A percentile compares a stretch with the other conserved stretches of the same genome.
Evolutionary conservation across 2,888 invertebrate genomes (phyloP).

Genomic region (Amblyjoppa proteus): DNA sequence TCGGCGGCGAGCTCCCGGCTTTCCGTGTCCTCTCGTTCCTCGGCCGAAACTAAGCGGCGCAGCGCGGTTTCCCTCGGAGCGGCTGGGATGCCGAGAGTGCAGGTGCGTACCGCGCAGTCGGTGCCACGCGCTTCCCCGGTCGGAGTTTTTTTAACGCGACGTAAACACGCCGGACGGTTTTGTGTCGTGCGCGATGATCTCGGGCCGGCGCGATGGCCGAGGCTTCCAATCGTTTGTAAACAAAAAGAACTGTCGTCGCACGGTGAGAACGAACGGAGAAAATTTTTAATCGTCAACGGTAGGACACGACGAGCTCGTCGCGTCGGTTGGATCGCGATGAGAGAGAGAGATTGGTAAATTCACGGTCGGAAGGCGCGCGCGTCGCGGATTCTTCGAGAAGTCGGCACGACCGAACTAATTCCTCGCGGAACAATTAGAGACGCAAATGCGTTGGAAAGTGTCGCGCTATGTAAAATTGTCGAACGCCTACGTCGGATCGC

Average conservation of each 20-base stretch:
- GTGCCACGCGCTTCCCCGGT: not conserved
- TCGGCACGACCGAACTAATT: conserved; percentile 6
- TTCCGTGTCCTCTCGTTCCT: conserved; percentile 78
- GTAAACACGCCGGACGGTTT: not conserved
- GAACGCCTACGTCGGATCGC: not conserved
- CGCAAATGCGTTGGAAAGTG: conserved; percentile 27
- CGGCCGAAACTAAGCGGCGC: conserved; percentile 79
- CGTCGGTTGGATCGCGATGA: conserved; percentile 5
- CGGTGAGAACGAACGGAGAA: not conserved
- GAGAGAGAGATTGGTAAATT: conserved; percentile 1
- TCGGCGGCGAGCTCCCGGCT: conserved; percentile 24
- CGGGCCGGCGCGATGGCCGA: not conserved
- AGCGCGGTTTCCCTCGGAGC: conserved; percentile 77
- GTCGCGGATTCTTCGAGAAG: conserved; percentile 3
- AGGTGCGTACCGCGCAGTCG: conserved; percentile 74
- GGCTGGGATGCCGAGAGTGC: conserved; percentile 75
- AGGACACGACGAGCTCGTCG: not conserved
- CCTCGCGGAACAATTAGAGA: conserved; percentile 14
- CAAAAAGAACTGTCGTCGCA: not conserved
- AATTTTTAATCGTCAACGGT: not conserved
- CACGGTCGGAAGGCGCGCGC: conserved; percentile 15
- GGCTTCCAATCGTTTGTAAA: not conserved
- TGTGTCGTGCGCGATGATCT: not conserved
- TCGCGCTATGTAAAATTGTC: not conserved
- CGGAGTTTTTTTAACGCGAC: not conserved